Evolutionary conservation across 2,888 invertebrate species (phyloP).

Genomic region (Allygus modestus): DNA sequence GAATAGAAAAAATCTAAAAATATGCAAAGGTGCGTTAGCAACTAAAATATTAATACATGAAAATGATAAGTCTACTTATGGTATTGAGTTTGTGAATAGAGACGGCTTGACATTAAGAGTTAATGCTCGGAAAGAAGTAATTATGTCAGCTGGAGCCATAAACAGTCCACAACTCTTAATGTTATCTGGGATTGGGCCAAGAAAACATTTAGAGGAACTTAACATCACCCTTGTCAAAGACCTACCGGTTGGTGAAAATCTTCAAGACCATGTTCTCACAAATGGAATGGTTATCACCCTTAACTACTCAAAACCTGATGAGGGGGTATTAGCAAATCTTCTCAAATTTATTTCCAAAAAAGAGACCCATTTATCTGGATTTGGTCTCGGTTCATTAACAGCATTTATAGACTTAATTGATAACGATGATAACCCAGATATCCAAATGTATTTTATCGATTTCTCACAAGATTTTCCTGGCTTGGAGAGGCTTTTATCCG

Average conservation of each 20-base stretch:
- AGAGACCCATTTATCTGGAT: conserved; percentile 2
- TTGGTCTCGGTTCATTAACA: conserved; percentile 70
- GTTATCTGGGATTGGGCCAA: conserved; percentile 86
- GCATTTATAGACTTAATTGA: conserved; percentile 73
- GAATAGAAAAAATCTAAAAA: conserved; percentile 76
- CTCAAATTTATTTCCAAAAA: background rate
- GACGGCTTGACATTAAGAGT: conserved; percentile 75
- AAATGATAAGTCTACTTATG: conserved; percentile 76
- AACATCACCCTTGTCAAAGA: conserved; percentile 79
- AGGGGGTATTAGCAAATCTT: background rate
- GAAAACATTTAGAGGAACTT: conserved; percentile 76
- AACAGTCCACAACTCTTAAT: conserved; percentile 90
- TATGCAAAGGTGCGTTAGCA: conserved; percentile 78
- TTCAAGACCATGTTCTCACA: conserved; percentile 73
- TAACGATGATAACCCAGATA: conserved; percentile 69
- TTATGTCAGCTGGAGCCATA: conserved; percentile 86
- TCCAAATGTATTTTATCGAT: conserved; percentile 71
- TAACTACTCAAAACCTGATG: conserved; percentile 53
- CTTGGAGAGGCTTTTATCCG: conserved; percentile 73
- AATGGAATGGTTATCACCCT: conserved; percentile 62
- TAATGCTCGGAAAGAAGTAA: conserved; percentile 81
- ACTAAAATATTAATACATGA: conserved; percentile 78
- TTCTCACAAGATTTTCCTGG: conserved; percentile 67
- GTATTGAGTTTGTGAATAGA: conserved; percentile 77
- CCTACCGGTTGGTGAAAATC: conserved; percentile 79